A percentile compares a stretch with the other conserved stretches of the same genome.
These are phyloP conservation scores for Poeciliopsis turneri DNA, from an alignment of 2,797 vertebrate species.

Conservation along the genomic window DNA sequence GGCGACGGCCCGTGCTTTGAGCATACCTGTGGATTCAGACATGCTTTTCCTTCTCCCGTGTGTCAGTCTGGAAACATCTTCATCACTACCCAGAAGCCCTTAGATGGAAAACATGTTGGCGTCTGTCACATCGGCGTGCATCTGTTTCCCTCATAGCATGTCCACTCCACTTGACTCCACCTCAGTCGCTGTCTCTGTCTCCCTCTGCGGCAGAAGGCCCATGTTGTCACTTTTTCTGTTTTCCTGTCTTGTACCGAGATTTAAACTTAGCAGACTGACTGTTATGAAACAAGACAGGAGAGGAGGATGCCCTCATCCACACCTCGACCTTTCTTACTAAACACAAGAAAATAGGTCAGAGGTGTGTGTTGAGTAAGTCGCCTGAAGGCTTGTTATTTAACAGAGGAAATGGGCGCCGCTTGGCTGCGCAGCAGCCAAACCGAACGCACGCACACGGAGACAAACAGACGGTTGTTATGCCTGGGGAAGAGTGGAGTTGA, in stretches of 20 bases:
- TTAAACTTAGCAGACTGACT: background rate
- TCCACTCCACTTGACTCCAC: background rate
- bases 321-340: conserved; percentile 5
- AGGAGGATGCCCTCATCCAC: background rate
- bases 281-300: background rate
- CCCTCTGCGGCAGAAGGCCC: background rate
- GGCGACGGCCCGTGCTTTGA: background rate
- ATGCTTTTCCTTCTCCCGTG: background rate
- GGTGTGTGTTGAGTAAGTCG: conserved; percentile 14
- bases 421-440: conserved; percentile 36
- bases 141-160: conserved; percentile 3
- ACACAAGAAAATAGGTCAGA: conserved; percentile 53
- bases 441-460: conserved; percentile 19
- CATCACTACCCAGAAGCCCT: conserved; percentile 10
- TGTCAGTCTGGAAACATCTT: conserved; percentile 14
- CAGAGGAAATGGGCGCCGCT: conserved; percentile 51
- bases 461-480: conserved; percentile 33
- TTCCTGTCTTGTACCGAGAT: background rate
- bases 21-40: conserved; percentile 19
- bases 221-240: background rate
- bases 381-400: conserved; percentile 45
- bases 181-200: background rate
- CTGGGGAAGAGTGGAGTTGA: background rate
- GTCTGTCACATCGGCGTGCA: conserved; percentile 11
- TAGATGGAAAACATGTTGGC: conserved; percentile 2